phyloP scores from a whole-genome alignment of 1,140 invertebrate species.

The Pseudobourletiella spinata region DNA sequence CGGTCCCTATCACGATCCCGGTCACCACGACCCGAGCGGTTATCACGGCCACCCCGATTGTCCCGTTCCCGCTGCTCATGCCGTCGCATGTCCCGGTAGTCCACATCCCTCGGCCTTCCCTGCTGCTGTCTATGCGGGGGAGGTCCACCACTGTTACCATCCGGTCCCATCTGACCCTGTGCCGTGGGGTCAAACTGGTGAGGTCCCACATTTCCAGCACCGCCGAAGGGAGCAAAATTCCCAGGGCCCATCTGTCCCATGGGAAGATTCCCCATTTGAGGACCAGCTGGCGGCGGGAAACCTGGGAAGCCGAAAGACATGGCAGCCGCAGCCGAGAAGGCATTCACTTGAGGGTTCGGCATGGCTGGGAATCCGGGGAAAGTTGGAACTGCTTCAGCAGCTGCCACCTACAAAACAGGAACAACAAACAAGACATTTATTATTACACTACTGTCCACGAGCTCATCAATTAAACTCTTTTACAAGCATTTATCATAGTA shows the following conservation, averaged over 20 bases:
- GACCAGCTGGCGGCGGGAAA: conserved; percentile 1
- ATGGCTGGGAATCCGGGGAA: background rate
- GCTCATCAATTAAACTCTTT: too few relatives aligned
- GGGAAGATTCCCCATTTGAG: background rate
- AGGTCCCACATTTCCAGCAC: background rate
- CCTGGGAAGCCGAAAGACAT: background rate
- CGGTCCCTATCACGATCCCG: background rate
- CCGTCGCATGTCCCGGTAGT: background rate
- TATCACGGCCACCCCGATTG: background rate
- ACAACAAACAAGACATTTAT: background rate
- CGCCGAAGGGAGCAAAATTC: conserved; percentile 7
- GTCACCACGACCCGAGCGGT: background rate
- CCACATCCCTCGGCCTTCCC: background rate
- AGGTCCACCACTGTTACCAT: background rate
- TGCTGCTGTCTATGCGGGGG: background rate
- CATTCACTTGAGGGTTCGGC: background rate
- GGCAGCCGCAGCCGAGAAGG: background rate
- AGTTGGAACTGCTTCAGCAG: background rate
- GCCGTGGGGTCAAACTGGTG: background rate
- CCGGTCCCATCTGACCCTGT: background rate
- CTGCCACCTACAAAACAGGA: background rate
- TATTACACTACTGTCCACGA: background rate
- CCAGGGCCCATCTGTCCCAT: background rate
- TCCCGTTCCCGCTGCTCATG: background rate
- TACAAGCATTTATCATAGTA: too few relatives aligned